Evolutionary conservation across 2,797 vertebrate genomes (phyloP).

Genomic region (Champsocephalus gunnari): DNA sequence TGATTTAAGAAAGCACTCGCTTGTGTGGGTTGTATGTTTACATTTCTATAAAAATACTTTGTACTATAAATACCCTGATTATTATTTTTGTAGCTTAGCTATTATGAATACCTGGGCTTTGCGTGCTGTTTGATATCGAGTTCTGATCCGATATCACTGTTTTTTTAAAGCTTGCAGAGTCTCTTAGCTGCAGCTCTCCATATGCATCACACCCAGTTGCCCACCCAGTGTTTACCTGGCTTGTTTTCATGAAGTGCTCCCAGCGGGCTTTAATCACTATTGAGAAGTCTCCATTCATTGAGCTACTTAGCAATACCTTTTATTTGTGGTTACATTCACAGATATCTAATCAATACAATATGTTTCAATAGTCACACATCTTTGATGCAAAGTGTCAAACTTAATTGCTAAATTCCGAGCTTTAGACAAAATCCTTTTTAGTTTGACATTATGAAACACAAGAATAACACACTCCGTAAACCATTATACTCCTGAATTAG

Average conservation of each 20-base stretch:
- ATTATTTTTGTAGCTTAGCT: too few species aligned
- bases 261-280: conserved; percentile 5
- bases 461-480: neutral
- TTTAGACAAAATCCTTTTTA: neutral
- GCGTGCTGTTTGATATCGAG: too few species aligned
- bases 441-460: neutral
- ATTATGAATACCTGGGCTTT: too few species aligned
- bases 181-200: conserved; percentile 4
- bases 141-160: neutral
- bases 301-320: neutral
- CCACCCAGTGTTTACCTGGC: conserved; percentile 1
- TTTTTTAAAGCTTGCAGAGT: conserved; percentile 18
- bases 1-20: neutral
- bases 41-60: neutral
- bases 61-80: too few species aligned
- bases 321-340: neutral
- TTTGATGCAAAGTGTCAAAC: conserved; percentile 4
- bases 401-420: neutral
- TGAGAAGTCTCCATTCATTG: neutral
- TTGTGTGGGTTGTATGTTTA: neutral
- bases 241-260: conserved; percentile 13
- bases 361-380: neutral
- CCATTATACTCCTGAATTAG: neutral
- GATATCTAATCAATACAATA: neutral
- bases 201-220: neutral